Evolutionary conservation across 2,888 invertebrate species (phyloP).

Genomic region (Ophion ellenae): DNA sequence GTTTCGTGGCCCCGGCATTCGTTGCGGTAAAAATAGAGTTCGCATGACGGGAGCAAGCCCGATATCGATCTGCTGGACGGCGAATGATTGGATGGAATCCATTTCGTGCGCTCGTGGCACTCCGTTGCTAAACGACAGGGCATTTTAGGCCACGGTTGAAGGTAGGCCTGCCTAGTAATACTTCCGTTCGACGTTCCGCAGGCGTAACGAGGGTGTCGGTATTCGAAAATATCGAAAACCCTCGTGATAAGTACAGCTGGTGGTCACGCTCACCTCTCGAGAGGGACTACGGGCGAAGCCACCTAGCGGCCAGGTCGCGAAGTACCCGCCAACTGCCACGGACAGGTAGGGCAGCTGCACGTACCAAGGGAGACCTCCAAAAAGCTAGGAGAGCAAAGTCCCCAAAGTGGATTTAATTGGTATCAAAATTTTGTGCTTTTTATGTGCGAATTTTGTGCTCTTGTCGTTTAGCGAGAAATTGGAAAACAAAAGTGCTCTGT

Average conservation of each 20-base stretch:
- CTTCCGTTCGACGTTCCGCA: too few species aligned
- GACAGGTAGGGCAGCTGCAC: too few species aligned
- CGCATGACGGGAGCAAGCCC: not conserved
- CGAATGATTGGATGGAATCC: slow-evolving; percentile 14
- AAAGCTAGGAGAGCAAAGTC: too few species aligned
- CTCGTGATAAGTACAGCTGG: not conserved
- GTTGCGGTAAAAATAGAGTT: not conserved
- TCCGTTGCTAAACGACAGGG: not conserved
- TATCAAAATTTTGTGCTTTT: too few species aligned
- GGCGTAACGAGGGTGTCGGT: too few species aligned
- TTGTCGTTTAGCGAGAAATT: too few species aligned
- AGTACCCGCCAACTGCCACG: not conserved
- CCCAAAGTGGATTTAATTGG: too few species aligned
- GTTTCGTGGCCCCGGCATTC: not conserved
- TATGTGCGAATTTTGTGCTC: too few species aligned
- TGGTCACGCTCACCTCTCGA: not conserved
- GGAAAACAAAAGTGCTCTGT: too few species aligned
- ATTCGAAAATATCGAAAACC: not conserved
- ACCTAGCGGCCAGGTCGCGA: too few species aligned
- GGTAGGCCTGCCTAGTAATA: too few species aligned
- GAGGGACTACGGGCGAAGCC: not conserved
- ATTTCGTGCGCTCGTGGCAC: not conserved
- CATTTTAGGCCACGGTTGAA: not conserved
- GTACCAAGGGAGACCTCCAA: too few species aligned
- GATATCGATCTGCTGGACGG: not conserved